Evolutionary conservation across 2,113 vertebrate genomes (phyloP).

Genomic region (Oreocharis arfaki): DNA sequence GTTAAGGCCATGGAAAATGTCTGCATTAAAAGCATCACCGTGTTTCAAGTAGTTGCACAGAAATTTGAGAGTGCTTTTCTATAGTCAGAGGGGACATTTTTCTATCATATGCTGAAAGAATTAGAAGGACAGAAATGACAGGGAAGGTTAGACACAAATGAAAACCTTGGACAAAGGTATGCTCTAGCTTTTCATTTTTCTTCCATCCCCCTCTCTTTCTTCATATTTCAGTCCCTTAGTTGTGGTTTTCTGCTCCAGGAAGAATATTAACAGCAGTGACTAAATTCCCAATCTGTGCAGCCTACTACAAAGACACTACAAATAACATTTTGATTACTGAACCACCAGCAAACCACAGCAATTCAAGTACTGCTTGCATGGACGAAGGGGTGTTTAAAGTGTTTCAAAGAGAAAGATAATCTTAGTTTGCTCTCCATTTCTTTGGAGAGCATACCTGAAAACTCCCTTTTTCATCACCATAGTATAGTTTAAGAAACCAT

Average conservation of each 20-base stretch:
- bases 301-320: neutral
- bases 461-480: neutral
- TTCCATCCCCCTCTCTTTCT: neutral
- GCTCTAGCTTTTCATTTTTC: conserved; percentile 7
- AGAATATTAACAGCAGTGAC: neutral
- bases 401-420: neutral
- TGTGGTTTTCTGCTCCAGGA: neutral
- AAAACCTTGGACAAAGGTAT: conserved; percentile 27
- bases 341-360: neutral
- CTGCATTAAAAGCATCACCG: conserved; percentile 41
- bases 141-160: conserved; percentile 10
- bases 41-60: neutral
- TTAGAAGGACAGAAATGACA: conserved; percentile 14
- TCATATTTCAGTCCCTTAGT: neutral
- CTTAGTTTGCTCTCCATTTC: neutral
- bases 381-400: neutral
- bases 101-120: conserved; percentile 26
- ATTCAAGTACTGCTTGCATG: neutral
- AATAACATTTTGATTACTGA: conserved; percentile 21
- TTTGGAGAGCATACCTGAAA: neutral
- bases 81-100: neutral
- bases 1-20: conserved; percentile 30
- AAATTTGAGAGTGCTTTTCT: conserved; percentile 35
- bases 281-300: neutral
- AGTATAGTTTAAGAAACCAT: neutral